Evolutionary conservation across 2,113 vertebrate genomes (phyloP).

Genomic region (Microtus montanus): DNA sequence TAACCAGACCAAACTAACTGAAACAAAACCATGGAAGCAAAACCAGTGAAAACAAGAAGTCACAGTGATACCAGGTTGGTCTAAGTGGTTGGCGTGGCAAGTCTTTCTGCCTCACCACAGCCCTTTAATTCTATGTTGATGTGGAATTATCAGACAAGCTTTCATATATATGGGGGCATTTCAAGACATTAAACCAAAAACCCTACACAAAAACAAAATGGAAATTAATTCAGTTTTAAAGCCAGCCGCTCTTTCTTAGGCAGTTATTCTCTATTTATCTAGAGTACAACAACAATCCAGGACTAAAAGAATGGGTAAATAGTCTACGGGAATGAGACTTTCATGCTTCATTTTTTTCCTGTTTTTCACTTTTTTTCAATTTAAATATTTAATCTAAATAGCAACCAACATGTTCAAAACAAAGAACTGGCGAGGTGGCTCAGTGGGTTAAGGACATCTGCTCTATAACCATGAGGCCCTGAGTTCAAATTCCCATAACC

Average conservation of each 20-base stretch:
- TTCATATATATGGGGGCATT: neutral
- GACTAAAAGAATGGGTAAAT: neutral
- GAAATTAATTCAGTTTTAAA: neutral
- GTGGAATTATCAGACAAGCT: neutral
- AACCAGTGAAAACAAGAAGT: neutral
- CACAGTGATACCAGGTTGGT: neutral
- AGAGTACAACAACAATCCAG: neutral
- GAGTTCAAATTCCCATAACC: too few species aligned
- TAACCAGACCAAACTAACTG: neutral
- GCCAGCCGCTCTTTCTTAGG: neutral
- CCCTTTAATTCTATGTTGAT: neutral
- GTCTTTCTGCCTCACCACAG: neutral
- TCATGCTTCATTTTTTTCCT: neutral
- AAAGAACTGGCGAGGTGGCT: too few species aligned
- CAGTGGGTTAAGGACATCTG: neutral
- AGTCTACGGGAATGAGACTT: neutral
- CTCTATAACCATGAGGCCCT: neutral
- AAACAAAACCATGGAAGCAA: neutral
- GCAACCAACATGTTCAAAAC: neutral
- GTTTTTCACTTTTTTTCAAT: neutral
- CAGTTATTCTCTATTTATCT: neutral
- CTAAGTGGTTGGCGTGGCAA: neutral
- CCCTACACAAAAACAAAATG: neutral
- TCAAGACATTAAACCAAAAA: neutral
- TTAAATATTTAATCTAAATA: neutral